Evolutionary conservation across 2,888 invertebrate genomes (phyloP), one percentile per base, ranked within the genome.

Genomic region (Monochamus alternatus): DNA sequence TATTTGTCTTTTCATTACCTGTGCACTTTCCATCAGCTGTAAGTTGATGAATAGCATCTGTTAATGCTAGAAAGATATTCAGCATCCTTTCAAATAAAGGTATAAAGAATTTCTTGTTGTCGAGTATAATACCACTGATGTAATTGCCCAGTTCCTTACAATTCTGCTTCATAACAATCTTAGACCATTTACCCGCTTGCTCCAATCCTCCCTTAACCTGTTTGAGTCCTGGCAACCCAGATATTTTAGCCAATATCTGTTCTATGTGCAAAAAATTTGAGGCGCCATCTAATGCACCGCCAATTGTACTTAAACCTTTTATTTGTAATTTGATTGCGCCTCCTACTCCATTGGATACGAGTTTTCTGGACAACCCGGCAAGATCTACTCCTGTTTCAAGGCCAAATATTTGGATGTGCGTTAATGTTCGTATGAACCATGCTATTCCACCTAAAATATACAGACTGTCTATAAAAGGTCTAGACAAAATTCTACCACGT

Each of bases 61-160:
- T 51, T 2, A 80, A 32, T n/a, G 80, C 78, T 12, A 82, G 60
- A 52, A 79, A n/a, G 14, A 80, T 58, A 31, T 75, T 79, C 4
- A 78, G 65, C n/a, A 75, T 52, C 32, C 52, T 74, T 43, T 81
- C 44, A 60, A 76, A 75, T 51, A 82, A 68, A 0, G 82, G 82
- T 51, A 75, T 12, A 58, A 82, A 80, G 69, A 81, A 81, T 31
- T 79, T 79, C 58, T 62, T 63, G 63, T 82, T 75, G 32, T 73
- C 9, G 3, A 72, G 44, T 30, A 77, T 52, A 3, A 76, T 72
- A 10, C 62, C 66, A 30, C 73, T 64, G 7, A 74, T 5, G 32
- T 75, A 79, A 38, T 79, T 75, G 1, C 60, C 74, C 9, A 78
- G 5, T n/a, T 55, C 55, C n/a, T 14, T 55, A 55, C 55, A 55